Evolutionary conservation across 2,113 vertebrate genomes (phyloP), one percentile per base, ranked within the genome.

Genomic region (human): DNA sequence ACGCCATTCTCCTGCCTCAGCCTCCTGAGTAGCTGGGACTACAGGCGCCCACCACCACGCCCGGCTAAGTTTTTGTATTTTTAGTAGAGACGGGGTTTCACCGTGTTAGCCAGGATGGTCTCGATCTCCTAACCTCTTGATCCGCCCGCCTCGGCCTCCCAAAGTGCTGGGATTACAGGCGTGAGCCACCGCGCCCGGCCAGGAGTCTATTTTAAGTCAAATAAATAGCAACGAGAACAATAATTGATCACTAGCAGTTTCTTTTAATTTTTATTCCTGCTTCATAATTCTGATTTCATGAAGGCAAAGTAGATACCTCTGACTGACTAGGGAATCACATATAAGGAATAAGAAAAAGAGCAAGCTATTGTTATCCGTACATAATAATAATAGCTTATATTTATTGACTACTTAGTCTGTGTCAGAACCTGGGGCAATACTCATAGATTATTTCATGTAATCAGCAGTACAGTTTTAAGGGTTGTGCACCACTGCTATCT

Each of bases 261-360:
- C 30, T 81, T 89, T 43, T 55, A 73, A 23, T 35, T 82, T 75
- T 70, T 66, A 78, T 82, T 59, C 35, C 32, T 66, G 18, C 32
- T 89, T 93, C 32, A 57, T 27, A 90, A 72, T 80, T 96, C 30
- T 78, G 72, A 89, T 89, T 40, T 73, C 18, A n/a, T 66, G 61
- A 79, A 73, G 23, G 27, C 35, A 94, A 94, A 72, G 32, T n/a
- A 89, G 78, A 75, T 70, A 43, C 10, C 40, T 89, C 13, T 30
- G 57, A 52, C 27, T 76, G 45, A 40, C 27, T 66, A 25, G 32
- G 5, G 43, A 88, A 91, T 93, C 83, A 75, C 25, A 92, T 38
- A 64, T 18, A 61, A 81, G 45, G 52, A 88, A 73, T 59, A 87
- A 55, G 35, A 93, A 85, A 78, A 16, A 75, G 12, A 61, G 45